Percentiles rank a stretch among this genome's conserved stretches.
Evolutionary conservation across 2,113 vertebrate genomes (phyloP).

Genomic region (Telmatochromis sp.): DNA sequence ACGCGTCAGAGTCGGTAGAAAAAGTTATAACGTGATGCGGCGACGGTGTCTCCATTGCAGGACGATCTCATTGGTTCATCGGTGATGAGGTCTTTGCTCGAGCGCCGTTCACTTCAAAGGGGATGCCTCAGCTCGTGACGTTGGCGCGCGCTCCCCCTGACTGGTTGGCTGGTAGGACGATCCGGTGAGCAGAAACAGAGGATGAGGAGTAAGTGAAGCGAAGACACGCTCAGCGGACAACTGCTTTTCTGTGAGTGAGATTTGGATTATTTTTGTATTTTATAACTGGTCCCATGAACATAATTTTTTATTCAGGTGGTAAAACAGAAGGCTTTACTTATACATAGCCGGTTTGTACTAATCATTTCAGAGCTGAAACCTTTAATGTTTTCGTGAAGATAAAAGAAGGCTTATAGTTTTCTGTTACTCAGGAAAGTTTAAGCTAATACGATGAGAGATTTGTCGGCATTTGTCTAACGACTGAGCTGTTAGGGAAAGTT

Average conservation of each 20-base stretch:
- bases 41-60: background rate
- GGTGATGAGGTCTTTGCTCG: background rate
- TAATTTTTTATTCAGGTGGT: background rate
- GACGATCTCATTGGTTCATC: background rate
- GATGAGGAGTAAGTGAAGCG: slow-evolving; percentile 21
- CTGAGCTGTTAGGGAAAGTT: background rate
- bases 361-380: background rate
- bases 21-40: background rate
- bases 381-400: background rate
- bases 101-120: background rate
- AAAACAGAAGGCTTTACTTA: background rate
- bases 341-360: background rate
- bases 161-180: background rate
- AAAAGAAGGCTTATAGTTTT: background rate
- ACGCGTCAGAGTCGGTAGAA: background rate
- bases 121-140: slow-evolving; percentile 59
- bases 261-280: background rate
- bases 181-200: background rate
- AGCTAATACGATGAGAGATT: background rate
- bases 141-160: background rate
- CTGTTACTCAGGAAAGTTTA: background rate
- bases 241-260: slow-evolving; percentile 22
- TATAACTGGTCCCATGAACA: background rate
- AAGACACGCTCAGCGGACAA: slow-evolving; percentile 2
- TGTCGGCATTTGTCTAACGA: background rate